Base-by-base conservation (phyloP, 2,888 invertebrate genomes). In the Agrochola litura region DNA sequence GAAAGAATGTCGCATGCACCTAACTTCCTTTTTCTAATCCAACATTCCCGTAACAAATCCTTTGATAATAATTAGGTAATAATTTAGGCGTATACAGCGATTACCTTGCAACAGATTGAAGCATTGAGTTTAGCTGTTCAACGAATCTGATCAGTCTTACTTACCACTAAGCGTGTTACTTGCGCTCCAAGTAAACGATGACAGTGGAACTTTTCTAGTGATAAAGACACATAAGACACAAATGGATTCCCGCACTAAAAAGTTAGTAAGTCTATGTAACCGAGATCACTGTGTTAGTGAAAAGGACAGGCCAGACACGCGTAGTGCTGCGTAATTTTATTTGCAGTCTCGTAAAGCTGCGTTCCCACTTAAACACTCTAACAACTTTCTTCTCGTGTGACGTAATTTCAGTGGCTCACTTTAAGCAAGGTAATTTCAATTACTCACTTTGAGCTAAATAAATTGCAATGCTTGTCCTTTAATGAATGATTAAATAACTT, bases 131-230 rank as follows among this genome's bases (percentile, higher is more conserved):
- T 43, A 86, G 76, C 77, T 73, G 77, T 77, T 78, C 61, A 81
- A 83, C 82, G 86, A 89, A 88, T 90, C 90, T 89, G 82, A 89
- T 94, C 94, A 94, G 92, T 93, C 93, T 92, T 89, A 87, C 90
- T 85, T 88, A 92, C 93, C 93, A 93, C 93, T 92, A 92, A 93
- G 94, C 94, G 93, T 94, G 93, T 93, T 89, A 88, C 77, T 64
- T 79, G 80, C 66, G 58, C 71, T 77, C 74, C 86, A 76, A 79
- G 71, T 86, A 90, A 91, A 90, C 71, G 83, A 89, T 89, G 89
- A 89, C 73, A 74, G 77, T 85, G 80, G 76, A 84, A 84, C 12
- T 37, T 41, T 60, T 37, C 41, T 58, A 43, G 12, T 16, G 5
- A 56, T 14, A 64, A 52, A 0, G 3, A 68, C 58, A 25, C 12